Evolutionary conservation across 2,888 invertebrate species (phyloP).

Genomic region (Suillia variegata): DNA sequence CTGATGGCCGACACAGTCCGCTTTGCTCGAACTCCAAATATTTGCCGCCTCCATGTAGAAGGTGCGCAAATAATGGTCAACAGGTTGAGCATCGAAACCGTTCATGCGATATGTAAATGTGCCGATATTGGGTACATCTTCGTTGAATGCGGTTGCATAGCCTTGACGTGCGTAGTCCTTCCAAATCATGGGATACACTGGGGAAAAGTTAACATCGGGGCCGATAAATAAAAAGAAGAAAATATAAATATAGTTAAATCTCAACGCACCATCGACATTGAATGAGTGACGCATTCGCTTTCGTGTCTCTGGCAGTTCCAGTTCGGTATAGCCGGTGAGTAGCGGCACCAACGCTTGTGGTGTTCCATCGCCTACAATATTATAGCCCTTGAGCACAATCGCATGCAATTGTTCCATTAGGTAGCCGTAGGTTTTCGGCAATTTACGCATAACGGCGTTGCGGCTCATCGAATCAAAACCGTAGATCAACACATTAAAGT

Average conservation of each 20-base stretch:
- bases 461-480: constrained; percentile 89
- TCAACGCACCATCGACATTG: constrained; percentile 75
- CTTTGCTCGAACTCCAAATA: constrained; percentile 64
- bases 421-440: constrained; percentile 77
- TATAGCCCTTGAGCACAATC: constrained; percentile 75
- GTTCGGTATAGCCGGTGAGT: constrained; percentile 80
- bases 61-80: constrained; percentile 87
- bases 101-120: constrained; percentile 90
- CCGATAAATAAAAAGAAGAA: no score
- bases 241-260: no score
- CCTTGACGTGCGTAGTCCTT: constrained; percentile 74
- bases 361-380: constrained; percentile 86
- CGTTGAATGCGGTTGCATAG: constrained; percentile 81
- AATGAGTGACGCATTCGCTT: constrained; percentile 69
- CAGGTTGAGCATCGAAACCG: constrained; percentile 82
- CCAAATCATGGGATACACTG: constrained; percentile 87
- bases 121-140: constrained; percentile 83
- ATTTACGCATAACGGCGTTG: constrained; percentile 77
- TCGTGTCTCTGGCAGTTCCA: constrained; percentile 87
- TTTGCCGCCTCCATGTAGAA: constrained; percentile 74
- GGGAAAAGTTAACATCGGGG: no score
- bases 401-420: constrained; percentile 68
- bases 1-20: constrained; percentile 73
- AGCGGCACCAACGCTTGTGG: constrained; percentile 88
- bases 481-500: constrained; percentile 77